Evolutionary conservation across 92 coral and sea anemone genomes (phyloP).

Genomic region (Porites cylindrica): DNA sequence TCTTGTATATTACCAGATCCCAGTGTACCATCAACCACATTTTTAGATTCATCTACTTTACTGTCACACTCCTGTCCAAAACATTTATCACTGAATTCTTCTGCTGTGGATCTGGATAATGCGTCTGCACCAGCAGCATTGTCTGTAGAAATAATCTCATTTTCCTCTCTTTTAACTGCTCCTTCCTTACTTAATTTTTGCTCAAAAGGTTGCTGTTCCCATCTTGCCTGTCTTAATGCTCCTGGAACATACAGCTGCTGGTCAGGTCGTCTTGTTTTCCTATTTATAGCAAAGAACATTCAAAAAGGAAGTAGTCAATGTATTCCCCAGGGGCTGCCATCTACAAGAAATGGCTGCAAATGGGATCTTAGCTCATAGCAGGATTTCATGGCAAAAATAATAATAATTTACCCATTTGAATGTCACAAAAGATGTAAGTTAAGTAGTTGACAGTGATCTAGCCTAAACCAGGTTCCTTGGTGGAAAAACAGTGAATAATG

Average conservation of each 20-base stretch:
- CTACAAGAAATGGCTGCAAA: too few relatives aligned
- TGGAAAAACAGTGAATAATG: too few relatives aligned
- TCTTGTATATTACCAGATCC: background rate
- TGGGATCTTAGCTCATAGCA: too few relatives aligned
- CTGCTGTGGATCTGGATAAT: background rate
- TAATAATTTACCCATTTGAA: too few relatives aligned
- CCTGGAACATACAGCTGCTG: constrained; percentile 82
- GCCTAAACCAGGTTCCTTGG: too few relatives aligned
- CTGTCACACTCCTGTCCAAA: background rate
- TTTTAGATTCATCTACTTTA: background rate
- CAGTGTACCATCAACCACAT: background rate
- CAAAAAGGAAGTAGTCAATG: background rate
- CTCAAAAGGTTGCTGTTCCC: constrained; percentile 6
- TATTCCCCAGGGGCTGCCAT: background rate
- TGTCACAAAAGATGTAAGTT: too few relatives aligned
- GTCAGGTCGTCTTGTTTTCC: constrained; percentile 73
- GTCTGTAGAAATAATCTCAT: background rate
- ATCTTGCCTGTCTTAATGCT: constrained; percentile 68
- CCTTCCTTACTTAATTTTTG: background rate
- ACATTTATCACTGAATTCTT: background rate
- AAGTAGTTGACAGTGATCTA: too few relatives aligned
- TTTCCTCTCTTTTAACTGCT: background rate
- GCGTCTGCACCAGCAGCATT: background rate
- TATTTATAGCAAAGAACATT: background rate
- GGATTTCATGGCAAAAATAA: too few relatives aligned